Evolutionary conservation across 1,140 invertebrate species (phyloP).

Genomic region (Drosophila sp.): DNA sequence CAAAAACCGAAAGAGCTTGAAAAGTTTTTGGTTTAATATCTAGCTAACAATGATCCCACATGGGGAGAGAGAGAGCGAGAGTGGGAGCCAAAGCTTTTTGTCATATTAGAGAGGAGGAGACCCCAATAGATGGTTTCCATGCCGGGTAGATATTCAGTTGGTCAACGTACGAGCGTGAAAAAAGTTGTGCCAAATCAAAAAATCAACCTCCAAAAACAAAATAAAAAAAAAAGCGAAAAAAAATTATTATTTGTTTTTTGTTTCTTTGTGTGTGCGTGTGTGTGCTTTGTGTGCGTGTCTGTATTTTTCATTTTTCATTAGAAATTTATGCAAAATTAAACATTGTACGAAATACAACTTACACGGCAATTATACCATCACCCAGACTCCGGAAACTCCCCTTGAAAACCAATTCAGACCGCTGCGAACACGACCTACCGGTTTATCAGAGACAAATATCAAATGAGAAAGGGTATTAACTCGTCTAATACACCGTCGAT

Average conservation of each 20-base stretch:
- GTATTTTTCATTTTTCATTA: background rate
- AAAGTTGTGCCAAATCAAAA: conserved; percentile 18
- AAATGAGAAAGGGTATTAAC: background rate
- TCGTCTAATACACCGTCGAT: background rate
- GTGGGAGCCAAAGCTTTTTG: background rate
- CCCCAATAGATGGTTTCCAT: background rate
- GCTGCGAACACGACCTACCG: background rate
- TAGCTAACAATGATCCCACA: conserved; percentile 5
- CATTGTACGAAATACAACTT: conserved; percentile 3
- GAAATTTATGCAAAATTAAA: conserved; percentile 23
- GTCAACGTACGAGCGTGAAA: conserved; percentile 31
- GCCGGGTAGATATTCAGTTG: conserved; percentile 22
- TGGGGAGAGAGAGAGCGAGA: background rate
- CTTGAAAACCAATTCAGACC: background rate
- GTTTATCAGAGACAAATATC: background rate
- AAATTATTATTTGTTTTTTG: background rate
- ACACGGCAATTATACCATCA: background rate
- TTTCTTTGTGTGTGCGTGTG: background rate
- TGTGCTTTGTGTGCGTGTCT: conserved; percentile 8
- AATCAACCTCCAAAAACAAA: conserved; percentile 13
- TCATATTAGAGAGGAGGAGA: background rate
- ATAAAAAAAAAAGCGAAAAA: background rate
- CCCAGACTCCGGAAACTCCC: background rate
- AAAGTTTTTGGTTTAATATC: background rate
- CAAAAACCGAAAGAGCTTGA: conserved; percentile 9